These are phyloP conservation scores for Adela reaumurella DNA, from an alignment of 2,888 invertebrate genomes.

Conservation along the genomic window DNA sequence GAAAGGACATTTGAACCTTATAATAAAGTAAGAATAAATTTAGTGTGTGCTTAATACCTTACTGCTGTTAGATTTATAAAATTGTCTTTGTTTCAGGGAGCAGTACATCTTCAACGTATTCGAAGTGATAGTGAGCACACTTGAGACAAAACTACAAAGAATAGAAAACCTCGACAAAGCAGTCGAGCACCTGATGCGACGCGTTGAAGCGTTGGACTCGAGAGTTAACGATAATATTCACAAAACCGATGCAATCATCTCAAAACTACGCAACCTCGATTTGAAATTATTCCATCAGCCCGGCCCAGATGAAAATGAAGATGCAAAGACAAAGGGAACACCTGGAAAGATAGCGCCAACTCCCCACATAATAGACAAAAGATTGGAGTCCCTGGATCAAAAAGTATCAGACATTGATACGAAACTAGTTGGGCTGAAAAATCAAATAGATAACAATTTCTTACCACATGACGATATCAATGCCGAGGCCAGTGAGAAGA, in stretches of 20 bases:
- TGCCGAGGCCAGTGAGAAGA: conserved; percentile 84
- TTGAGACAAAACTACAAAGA: conserved; percentile 82
- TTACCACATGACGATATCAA: conserved; percentile 79
- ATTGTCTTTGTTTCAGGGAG: conserved; percentile 64
- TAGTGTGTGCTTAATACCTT: no score
- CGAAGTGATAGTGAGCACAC: conserved; percentile 83
- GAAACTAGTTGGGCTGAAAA: conserved; percentile 73
- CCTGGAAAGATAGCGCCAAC: conserved; percentile 21
- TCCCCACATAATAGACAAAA: conserved; percentile 57
- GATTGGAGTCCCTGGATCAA: conserved; percentile 71
- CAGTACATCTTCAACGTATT: conserved; percentile 86
- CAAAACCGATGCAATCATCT: conserved; percentile 79
- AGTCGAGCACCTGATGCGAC: conserved; percentile 80
- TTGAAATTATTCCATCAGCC: conserved; percentile 66
- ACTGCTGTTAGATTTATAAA: not conserved
- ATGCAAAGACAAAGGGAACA: conserved; percentile 8
- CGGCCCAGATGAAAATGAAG: conserved; percentile 28
- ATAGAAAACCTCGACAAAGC: conserved; percentile 87
- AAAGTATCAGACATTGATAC: conserved; percentile 81
- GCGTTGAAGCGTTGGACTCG: conserved; percentile 78
- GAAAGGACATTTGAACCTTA: no score
- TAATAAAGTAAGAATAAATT: no score
- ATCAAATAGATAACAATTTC: conserved; percentile 79
- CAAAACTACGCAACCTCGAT: conserved; percentile 71
- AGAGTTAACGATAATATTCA: conserved; percentile 79